These are phyloP conservation scores for Thera britannica DNA, from an alignment of 2,888 invertebrate genomes.

Conservation along the genomic window DNA sequence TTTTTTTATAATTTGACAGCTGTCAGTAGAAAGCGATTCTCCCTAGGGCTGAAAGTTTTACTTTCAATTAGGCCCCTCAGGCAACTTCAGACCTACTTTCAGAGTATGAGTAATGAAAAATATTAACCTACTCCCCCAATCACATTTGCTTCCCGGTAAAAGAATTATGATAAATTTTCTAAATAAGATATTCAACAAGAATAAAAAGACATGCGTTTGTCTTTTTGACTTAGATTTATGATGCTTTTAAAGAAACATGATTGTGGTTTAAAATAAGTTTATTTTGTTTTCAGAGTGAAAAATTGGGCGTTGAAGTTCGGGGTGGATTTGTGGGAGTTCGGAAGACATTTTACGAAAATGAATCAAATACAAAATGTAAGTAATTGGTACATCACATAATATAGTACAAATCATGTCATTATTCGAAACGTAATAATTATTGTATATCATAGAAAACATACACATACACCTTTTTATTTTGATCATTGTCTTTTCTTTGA, in stretches of 20 bases:
- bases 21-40: too few species aligned
- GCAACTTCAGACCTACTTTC: too few species aligned
- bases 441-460: too few species aligned
- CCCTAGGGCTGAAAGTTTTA: too few species aligned
- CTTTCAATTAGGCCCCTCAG: too few species aligned
- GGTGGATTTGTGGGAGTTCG: conserved; percentile 95
- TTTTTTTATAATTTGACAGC: too few species aligned
- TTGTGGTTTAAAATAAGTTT: conserved; percentile 6
- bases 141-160: conserved; percentile 67
- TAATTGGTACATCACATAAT: conserved; percentile 44
- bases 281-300: conserved; percentile 90
- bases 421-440: too few species aligned
- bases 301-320: conserved; percentile 97
- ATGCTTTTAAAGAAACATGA: background rate
- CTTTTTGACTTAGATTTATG: conserved; percentile 11
- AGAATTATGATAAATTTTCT: conserved; percentile 65
- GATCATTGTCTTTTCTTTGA: too few species aligned
- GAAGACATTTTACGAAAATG: conserved; percentile 94
- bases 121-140: conserved; percentile 71
- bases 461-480: too few species aligned
- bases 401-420: too few species aligned
- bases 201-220: conserved; percentile 6
- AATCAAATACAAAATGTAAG: conserved; percentile 94
- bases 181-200: conserved; percentile 36
- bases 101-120: too few species aligned